Base-by-base conservation (phyloP, 2,797 vertebrate species). In the Chromobotia macracanthus region DNA sequence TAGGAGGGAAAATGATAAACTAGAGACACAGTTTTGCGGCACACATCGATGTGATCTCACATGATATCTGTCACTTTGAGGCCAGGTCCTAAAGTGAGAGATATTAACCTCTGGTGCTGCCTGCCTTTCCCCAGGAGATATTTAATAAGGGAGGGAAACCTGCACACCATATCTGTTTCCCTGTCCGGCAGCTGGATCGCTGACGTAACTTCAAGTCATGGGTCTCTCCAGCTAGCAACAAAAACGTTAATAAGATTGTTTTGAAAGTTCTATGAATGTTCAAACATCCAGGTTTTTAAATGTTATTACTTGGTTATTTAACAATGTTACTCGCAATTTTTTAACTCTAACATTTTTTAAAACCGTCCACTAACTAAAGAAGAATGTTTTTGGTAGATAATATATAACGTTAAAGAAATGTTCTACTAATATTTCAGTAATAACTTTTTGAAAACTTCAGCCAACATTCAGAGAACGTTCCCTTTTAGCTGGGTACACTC, bases 71-170 rank as follows among this genome's bases (percentile, higher is more conserved):
- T 82, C 58, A 78, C 63, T 15, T 75, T 28, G 68, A 73, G 69
- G 70, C 86, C 56, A 31, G 68, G 72, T 58, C 83, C 72, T 71
- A 77, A 35, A 70, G 69, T 70, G 25, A 71, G 70, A 53, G 50
- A 75, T 63, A 81, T 84, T 75, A 82, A 87, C 84, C 85, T 81
- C 35, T 70, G 84, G 75, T 77, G 16, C 25, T 56, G 70, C 79
- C 75, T 23, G 79, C 84, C 46, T 82, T 89, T 68, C 73, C 74
- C 84, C 83, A 77, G 83, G 84, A 90, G 82, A 87, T 82, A 83
- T 86, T 85, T 84, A 90, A 86, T 89, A 85, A 89, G 68, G 64
- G 38, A 77, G 38, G 77, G 68, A 88, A 87, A 88, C 80, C 75
- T 66, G 64, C 28, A 68, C 75, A 72, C 72, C 25, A 3, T 74